These are phyloP conservation scores for Trachymyrmex septentrionalis DNA, from an alignment of 1,140 invertebrate genomes.

Conservation along the genomic window DNA sequence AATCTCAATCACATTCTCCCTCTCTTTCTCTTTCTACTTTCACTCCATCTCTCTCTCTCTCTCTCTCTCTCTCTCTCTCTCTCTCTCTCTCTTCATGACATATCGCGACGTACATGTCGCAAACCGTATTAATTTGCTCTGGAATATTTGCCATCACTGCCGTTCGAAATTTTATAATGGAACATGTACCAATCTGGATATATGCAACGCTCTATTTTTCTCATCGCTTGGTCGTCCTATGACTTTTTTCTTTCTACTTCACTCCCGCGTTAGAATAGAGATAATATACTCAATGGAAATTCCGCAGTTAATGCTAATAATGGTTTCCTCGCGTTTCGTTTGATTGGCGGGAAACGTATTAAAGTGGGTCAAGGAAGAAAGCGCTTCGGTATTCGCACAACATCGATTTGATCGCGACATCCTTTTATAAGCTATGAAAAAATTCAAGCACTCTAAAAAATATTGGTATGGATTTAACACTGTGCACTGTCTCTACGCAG, in stretches of 20 bases:
- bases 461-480: no score
- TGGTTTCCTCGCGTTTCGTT: not conserved
- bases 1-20: conserved; percentile 44
- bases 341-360: not conserved
- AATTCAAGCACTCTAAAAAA: not conserved
- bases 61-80: not conserved
- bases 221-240: not conserved
- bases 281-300: not conserved
- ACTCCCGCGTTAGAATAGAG: not conserved
- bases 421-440: not conserved
- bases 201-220: conserved; percentile 15
- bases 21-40: not conserved
- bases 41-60: not conserved
- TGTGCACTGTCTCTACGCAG: no score
- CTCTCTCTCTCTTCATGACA: conserved; percentile 6
- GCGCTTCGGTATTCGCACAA: not conserved
- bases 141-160: conserved; percentile 45
- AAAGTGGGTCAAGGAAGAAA: not conserved
- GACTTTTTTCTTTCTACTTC: conserved; percentile 18
- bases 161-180: conserved; percentile 50
- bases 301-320: conserved; percentile 13
- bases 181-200: conserved; percentile 11
- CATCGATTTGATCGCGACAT: conserved; percentile 14
- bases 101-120: not conserved
- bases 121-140: conserved; percentile 48